Conservation (phyloP, 2,113 vertebrate genomes). For the Helogale parvula region DNA sequence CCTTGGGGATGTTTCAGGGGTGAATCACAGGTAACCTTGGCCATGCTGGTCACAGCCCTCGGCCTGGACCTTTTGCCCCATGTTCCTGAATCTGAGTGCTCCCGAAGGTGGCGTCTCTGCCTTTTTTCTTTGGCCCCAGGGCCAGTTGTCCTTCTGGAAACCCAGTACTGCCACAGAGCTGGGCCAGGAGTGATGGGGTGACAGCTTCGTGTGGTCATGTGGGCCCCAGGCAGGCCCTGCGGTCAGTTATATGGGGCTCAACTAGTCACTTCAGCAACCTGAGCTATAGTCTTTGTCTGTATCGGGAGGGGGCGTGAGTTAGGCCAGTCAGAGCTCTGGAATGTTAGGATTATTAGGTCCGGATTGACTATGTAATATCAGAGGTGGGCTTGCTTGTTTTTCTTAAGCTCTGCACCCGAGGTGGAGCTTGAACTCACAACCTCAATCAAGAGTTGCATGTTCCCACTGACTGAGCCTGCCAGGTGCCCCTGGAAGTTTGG, state of each 20-base stretch:
- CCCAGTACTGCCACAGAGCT: accelerated
- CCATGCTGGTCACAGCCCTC: accelerated
- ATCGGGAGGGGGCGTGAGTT: neutral
- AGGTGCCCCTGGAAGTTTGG: neutral
- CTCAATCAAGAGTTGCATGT: neutral
- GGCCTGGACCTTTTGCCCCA: accelerated
- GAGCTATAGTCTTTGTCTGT: neutral
- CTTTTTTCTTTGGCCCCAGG: neutral
- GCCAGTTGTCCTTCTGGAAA: neutral
- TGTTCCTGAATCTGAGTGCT: neutral
- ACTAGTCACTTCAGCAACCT: neutral
- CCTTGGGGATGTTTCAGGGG: neutral
- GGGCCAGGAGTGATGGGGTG: neutral
- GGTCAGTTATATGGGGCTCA: neutral
- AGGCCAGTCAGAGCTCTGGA: neutral
- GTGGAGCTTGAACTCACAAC: neutral
- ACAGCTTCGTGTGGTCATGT: accelerated
- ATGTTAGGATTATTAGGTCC: neutral
- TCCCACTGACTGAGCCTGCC: neutral
- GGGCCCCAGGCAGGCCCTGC: neutral
- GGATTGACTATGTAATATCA: neutral
- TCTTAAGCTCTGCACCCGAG: neutral
- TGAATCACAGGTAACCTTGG: accelerated
- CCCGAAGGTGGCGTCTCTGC: neutral
- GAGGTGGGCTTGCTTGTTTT: neutral